These are phyloP conservation scores for Pachyseris speciosa DNA, from an alignment of 64 coral and sea anemone species.

Conservation along the genomic window DNA sequence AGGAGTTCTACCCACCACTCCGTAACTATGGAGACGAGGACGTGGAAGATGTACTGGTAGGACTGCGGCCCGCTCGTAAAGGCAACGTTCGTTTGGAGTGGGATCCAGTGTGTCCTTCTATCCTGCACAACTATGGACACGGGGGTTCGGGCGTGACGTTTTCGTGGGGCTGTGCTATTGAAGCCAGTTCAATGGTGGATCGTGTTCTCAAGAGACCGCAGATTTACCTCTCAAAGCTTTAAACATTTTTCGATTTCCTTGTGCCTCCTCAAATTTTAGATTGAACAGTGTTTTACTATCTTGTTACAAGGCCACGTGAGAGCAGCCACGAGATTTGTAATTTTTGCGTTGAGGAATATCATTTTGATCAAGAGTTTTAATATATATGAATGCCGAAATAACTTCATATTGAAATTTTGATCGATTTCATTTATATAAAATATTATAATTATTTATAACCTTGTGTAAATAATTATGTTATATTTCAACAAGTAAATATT, in stretches of 20 bases:
- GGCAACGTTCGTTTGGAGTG: slow-evolving; percentile 48
- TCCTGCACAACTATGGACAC: slow-evolving; percentile 63
- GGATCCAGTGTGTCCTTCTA: slow-evolving; percentile 49
- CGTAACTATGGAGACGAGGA: slow-evolving; percentile 53
- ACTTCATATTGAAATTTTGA: no score
- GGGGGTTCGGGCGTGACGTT: slow-evolving; percentile 37
- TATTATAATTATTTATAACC: no score
- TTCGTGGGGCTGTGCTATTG: slow-evolving; percentile 60
- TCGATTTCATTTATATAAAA: not conserved
- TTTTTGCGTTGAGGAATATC: no score
- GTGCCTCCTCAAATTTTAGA: not conserved
- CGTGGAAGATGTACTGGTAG: slow-evolving; percentile 37
- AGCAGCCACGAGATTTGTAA: not conserved
- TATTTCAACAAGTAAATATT: no score
- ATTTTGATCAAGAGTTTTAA: no score
- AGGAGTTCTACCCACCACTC: slow-evolving; percentile 65
- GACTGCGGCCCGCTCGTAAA: slow-evolving; percentile 50
- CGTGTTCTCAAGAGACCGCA: slow-evolving; percentile 24
- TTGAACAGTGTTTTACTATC: no score
- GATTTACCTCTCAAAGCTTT: slow-evolving; percentile 28
- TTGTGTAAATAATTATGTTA: no score
- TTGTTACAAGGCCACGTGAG: no score
- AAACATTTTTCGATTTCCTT: not conserved
- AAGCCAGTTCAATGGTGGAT: slow-evolving; percentile 46
- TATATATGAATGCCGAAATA: no score